These are phyloP conservation scores for Dryocosmus kuriphilus DNA, from an alignment of 2,888 invertebrate species.

Conservation along the genomic window DNA sequence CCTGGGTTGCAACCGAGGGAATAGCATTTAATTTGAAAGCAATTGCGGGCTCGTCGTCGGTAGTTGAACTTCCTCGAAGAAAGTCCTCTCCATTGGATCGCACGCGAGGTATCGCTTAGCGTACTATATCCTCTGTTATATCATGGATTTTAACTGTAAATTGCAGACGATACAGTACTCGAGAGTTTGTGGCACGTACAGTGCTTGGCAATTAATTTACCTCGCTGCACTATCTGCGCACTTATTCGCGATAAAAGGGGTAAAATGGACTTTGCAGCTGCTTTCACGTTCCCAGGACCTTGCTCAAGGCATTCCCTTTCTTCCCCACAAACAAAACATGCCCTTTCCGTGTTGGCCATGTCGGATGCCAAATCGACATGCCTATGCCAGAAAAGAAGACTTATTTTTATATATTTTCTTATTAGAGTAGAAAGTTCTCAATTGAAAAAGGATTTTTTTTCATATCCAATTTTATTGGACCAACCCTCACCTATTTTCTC, in stretches of 20 bases:
- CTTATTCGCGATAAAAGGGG: conserved; percentile 20
- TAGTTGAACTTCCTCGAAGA: conserved; percentile 40
- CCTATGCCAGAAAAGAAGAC: neutral
- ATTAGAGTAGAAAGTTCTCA: neutral
- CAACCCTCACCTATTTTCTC: conserved; percentile 11
- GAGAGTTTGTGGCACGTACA: neutral
- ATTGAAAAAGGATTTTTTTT: neutral
- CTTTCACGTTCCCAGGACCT: conserved; percentile 30
- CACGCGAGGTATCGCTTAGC: conserved; percentile 30
- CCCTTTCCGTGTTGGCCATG: neutral
- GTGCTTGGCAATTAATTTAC: conserved; percentile 34
- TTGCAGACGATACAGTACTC: conserved; percentile 40
- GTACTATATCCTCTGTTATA: conserved; percentile 53
- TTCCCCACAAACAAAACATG: conserved; percentile 2
- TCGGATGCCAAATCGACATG: neutral
- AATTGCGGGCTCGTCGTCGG: conserved; percentile 20
- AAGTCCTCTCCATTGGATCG: conserved; percentile 34
- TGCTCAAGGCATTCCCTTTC: neutral
- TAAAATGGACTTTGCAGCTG: conserved; percentile 32
- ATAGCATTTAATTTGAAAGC: conserved; percentile 32
- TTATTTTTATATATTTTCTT: neutral
- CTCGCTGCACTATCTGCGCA: conserved; percentile 3
- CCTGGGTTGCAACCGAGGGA: neutral
- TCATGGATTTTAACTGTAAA: conserved; percentile 53
- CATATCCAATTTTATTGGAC: conserved; percentile 37